phyloP scores from a whole-genome alignment of 2,888 invertebrate genomes.

The Stenotaenia linearis region DNA sequence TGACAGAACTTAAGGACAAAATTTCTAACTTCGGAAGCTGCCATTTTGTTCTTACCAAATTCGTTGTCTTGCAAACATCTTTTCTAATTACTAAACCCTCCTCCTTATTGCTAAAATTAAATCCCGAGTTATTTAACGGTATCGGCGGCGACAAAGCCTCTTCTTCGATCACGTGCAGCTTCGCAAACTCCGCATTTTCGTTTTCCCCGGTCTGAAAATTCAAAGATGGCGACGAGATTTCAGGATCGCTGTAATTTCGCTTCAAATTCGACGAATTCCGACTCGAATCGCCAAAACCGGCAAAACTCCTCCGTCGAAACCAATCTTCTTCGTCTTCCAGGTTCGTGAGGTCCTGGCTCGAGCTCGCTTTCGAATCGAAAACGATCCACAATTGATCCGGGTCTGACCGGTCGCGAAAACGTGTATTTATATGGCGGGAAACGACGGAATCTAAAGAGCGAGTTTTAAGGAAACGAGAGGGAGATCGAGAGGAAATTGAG shows the following conservation, averaged over 20 bases:
- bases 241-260: too few relatives aligned
- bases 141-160: neutral
- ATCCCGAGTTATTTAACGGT: neutral
- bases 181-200: too few relatives aligned
- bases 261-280: too few relatives aligned
- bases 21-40: neutral
- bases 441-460: too few relatives aligned
- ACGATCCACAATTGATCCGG: conserved; percentile 30
- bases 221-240: too few relatives aligned
- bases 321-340: too few relatives aligned
- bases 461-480: too few relatives aligned
- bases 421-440: too few relatives aligned
- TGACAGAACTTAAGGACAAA: neutral
- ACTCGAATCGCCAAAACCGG: too few relatives aligned
- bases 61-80: neutral
- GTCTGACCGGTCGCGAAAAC: neutral
- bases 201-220: too few relatives aligned
- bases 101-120: neutral
- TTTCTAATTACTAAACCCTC: neutral
- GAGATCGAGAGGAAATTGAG: too few relatives aligned
- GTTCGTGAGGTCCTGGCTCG: neutral
- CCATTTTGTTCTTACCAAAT: neutral
- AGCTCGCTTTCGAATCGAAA: neutral
- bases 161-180: neutral
- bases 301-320: too few relatives aligned